These are phyloP conservation scores for Mongoloraphidia duomilia DNA, from an alignment of 2,888 invertebrate genomes.

Conservation along the genomic window DNA sequence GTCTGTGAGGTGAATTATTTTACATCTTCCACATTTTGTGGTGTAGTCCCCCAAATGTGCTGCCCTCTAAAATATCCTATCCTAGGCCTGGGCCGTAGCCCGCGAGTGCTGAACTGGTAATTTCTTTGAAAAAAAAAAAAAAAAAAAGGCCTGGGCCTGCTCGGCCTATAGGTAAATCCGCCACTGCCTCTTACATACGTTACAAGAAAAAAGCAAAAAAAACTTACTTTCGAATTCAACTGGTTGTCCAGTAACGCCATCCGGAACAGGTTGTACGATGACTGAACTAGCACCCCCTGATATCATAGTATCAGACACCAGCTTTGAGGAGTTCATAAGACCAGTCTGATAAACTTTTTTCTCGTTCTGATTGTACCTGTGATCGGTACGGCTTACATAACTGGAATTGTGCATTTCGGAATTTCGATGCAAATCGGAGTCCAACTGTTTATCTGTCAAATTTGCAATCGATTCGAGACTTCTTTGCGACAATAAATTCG, in stretches of 20 bases:
- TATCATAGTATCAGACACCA: conserved; percentile 9
- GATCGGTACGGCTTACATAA: conserved; percentile 7
- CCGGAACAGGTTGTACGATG: conserved; percentile 71
- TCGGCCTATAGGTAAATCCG: background rate
- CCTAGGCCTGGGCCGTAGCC: no score
- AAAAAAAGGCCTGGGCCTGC: no score
- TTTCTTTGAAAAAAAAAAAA: no score
- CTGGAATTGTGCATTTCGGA: background rate
- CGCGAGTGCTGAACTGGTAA: no score
- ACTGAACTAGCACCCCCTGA: conserved; percentile 62
- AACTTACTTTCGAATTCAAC: conserved; percentile 89
- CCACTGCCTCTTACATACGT: background rate
- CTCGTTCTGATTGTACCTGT: conserved; percentile 23
- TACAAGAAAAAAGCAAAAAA: conserved; percentile 1
- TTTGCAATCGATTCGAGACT: conserved; percentile 58
- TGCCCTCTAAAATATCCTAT: no score
- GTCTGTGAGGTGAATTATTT: no score
- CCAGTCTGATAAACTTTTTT: conserved; percentile 14
- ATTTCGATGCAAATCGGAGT: conserved; percentile 26
- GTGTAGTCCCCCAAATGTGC: background rate
- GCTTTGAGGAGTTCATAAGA: conserved; percentile 13
- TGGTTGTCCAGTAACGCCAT: conserved; percentile 77
- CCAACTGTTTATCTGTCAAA: conserved; percentile 44
- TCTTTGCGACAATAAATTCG: conserved; percentile 53
- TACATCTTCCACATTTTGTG: no score